Evolutionary conservation across 2,888 invertebrate species (phyloP).

Genomic region (Ornithoptera priamus): DNA sequence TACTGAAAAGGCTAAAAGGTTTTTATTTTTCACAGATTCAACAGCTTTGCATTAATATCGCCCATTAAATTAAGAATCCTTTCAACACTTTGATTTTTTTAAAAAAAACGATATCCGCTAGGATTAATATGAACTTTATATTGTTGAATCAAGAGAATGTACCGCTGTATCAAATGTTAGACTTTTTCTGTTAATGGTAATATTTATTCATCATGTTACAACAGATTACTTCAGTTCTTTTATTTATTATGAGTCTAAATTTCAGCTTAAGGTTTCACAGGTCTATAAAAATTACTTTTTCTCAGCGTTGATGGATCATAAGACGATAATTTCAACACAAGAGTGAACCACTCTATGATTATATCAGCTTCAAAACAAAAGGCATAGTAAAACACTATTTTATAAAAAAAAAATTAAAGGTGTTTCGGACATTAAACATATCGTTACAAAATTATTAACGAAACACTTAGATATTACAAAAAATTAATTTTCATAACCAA

Average conservation of each 20-base stretch:
- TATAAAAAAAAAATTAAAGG: too few species aligned
- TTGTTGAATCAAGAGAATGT: not conserved
- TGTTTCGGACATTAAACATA: too few species aligned
- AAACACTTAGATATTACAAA: too few species aligned
- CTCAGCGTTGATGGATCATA: not conserved
- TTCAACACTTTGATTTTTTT: slow-evolving; percentile 61
- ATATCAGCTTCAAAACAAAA: not conserved
- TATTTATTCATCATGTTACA: not conserved
- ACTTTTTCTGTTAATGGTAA: not conserved
- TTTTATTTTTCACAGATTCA: slow-evolving; percentile 67
- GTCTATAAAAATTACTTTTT: not conserved
- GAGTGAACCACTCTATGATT: not conserved
- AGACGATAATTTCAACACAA: not conserved
- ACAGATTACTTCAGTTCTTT: not conserved
- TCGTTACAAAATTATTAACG: too few species aligned
- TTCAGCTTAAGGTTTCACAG: not conserved
- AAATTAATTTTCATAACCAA: too few species aligned
- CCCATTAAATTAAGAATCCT: slow-evolving; percentile 62
- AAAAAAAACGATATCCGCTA: slow-evolving; percentile 40
- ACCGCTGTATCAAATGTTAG: not conserved
- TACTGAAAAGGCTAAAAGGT: slow-evolving; percentile 74
- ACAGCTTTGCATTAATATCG: slow-evolving; percentile 70
- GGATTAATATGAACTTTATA: not conserved
- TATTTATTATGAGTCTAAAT: slow-evolving; percentile 1
- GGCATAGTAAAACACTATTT: not conserved